Evolutionary conservation across 1,140 invertebrate genomes (phyloP).

Genomic region (Artemia franciscana): DNA sequence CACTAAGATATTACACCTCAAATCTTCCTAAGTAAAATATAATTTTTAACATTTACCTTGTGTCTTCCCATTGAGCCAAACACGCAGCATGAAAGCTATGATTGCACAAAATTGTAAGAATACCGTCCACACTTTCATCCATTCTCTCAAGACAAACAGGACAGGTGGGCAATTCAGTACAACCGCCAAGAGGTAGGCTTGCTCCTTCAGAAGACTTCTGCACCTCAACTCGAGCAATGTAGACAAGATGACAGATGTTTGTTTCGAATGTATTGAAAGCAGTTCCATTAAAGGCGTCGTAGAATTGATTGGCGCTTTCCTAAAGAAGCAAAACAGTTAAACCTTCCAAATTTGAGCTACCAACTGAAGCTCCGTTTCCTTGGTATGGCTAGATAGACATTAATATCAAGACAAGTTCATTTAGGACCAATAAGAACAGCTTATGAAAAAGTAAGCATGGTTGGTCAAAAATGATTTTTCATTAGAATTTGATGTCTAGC

Average conservation of each 20-base stretch:
- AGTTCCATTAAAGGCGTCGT: constrained; percentile 68
- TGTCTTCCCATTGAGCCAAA: constrained; percentile 87
- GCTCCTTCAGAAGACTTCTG: constrained; percentile 33
- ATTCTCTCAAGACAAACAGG: constrained; percentile 88
- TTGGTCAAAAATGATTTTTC: too few relatives aligned
- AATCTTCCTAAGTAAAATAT: neutral
- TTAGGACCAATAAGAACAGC: too few relatives aligned
- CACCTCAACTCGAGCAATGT: constrained; percentile 78
- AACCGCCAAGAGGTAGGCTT: constrained; percentile 32
- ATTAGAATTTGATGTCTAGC: too few relatives aligned
- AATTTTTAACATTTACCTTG: constrained; percentile 25
- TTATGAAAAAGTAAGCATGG: too few relatives aligned
- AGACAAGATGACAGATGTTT: constrained; percentile 74
- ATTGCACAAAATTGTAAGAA: constrained; percentile 92
- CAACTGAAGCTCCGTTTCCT: too few relatives aligned
- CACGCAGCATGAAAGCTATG: constrained; percentile 92
- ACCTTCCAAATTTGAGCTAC: too few relatives aligned
- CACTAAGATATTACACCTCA: too few relatives aligned
- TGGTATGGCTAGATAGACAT: too few relatives aligned
- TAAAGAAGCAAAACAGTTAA: too few relatives aligned
- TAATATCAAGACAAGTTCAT: too few relatives aligned
- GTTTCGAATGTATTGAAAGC: constrained; percentile 83
- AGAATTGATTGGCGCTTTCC: constrained; percentile 69
- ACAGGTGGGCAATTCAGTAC: constrained; percentile 91
- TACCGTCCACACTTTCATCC: constrained; percentile 93